Conservation (phyloP, 2,113 vertebrate species). For the Ciconia maguari region DNA sequence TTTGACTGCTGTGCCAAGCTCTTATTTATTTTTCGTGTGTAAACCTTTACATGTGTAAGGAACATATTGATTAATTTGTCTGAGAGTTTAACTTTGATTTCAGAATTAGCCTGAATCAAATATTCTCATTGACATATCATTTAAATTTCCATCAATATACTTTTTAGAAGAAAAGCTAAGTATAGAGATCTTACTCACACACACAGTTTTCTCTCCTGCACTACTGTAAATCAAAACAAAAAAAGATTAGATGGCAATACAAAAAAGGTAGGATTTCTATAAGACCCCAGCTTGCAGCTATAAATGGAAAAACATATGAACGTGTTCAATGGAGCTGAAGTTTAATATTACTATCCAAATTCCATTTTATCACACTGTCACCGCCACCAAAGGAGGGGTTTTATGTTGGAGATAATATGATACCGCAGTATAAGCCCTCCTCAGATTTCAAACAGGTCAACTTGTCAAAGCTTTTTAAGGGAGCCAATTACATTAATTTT, state of each 20-base stretch:
- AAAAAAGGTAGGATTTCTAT: slow-evolving; percentile 38
- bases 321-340: slow-evolving; percentile 47
- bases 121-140: neutral
- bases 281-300: slow-evolving; percentile 28
- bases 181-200: neutral
- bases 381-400: slow-evolving; percentile 43
- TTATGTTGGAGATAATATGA: slow-evolving; percentile 74
- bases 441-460: slow-evolving; percentile 85
- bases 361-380: slow-evolving; percentile 73
- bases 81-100: slow-evolving; percentile 5
- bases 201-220: neutral
- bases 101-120: slow-evolving; percentile 37
- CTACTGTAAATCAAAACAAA: slow-evolving; percentile 36
- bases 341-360: slow-evolving; percentile 72
- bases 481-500: slow-evolving; percentile 91
- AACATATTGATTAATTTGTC: neutral
- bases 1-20: slow-evolving; percentile 10
- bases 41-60: neutral
- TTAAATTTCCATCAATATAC: neutral
- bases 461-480: slow-evolving; percentile 85
- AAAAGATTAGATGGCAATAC: neutral
- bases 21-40: neutral
- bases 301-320: slow-evolving; percentile 61
- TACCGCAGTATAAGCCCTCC: slow-evolving; percentile 72
- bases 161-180: neutral